Evolutionary conservation across 1,140 invertebrate species (phyloP), one percentile per base, ranked within the genome.

Genomic region (Magallana gigas): DNA sequence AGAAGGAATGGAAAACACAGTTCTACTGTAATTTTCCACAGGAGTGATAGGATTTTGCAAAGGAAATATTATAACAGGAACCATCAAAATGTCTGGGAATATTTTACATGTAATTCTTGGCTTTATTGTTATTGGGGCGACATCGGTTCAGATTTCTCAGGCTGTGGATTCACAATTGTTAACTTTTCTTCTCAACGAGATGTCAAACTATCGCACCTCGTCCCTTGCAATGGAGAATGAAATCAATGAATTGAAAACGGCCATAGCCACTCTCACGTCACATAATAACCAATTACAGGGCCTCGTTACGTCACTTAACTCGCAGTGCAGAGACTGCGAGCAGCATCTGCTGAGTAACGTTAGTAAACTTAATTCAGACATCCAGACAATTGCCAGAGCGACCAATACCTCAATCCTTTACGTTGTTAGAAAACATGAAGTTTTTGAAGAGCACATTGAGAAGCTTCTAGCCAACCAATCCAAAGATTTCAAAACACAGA

Each of bases 161-260:
- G 68, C 68, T 29, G 68, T 76, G 9, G 68, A 76, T 23, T 76
- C 68, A 2, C 68, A 76, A 29, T 36, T 76, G 68, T 29, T 76
- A 2, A 76, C 18, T 76, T 76, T 76, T 29, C 68, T 76, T 76
- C 68, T 76, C 8, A 76, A 36, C 14, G 68, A 76, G 36, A 76
- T 76, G 68, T 76, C 68, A 23, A 76, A 12, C 23, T 76, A 48
- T 29, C 23, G 68, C 23, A 76, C 68, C 18, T 29, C 36, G 68
- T 36, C 68, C 23, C 23, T 29, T 8, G 68, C 23, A 11, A 76
- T 76, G 68, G 23, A 76, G 68, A 23, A 29, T 18, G 68, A 76
- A 76, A 76, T 76, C 23, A 76, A 76, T 9, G 68, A 23, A 36
- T 29, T 76, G 23, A 76, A 76, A 23, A 36, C 68, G 23, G 14